Conservation (phyloP, 1,140 invertebrate genomes). For the Camponotus floridanus region DNA sequence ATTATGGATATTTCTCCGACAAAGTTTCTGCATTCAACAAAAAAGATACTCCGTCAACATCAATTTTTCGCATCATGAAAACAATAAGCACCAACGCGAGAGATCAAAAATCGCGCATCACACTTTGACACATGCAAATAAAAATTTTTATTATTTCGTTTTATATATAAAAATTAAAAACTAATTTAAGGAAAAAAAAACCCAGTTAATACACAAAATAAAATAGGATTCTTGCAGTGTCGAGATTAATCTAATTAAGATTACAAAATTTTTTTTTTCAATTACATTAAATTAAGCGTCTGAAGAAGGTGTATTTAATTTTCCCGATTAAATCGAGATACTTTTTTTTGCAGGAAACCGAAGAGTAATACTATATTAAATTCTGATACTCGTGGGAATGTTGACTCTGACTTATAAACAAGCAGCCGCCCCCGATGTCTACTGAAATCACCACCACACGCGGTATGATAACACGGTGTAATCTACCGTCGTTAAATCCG, state of each 20-base stretch:
- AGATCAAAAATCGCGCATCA: background rate
- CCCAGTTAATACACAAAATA: constrained; percentile 7
- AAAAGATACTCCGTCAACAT: constrained; percentile 16
- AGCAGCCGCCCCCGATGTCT: background rate
- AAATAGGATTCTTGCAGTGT: background rate
- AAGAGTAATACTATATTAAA: constrained; percentile 14
- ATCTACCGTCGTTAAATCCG: constrained; percentile 58
- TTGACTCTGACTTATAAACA: constrained; percentile 14
- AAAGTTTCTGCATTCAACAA: constrained; percentile 34
- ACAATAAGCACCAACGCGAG: background rate
- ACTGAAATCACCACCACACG: constrained; percentile 21
- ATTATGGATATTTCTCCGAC: constrained; percentile 28
- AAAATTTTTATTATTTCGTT: background rate
- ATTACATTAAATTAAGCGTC: background rate
- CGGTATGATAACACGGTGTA: constrained; percentile 35
- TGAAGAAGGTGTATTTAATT: background rate
- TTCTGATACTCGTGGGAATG: background rate
- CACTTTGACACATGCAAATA: background rate
- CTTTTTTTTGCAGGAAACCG: background rate
- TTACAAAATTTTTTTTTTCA: background rate
- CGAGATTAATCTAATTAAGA: background rate
- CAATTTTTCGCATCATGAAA: background rate
- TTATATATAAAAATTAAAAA: background rate
- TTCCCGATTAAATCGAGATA: background rate
- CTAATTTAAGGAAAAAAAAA: too few species aligned